Conservation (phyloP, 2,113 vertebrate genomes). For the Brienomyrus brachyistius region DNA sequence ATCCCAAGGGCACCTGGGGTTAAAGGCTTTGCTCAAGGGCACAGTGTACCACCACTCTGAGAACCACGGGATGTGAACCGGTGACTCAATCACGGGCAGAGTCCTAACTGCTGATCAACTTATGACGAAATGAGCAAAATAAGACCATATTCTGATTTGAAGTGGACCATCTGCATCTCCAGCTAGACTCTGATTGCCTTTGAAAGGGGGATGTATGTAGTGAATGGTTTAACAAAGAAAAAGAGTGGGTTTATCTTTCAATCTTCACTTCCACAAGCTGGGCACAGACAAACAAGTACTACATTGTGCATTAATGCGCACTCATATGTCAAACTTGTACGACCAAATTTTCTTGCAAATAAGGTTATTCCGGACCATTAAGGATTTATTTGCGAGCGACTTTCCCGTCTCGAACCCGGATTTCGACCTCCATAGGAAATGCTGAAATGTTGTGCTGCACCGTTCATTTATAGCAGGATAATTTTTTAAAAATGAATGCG, state of each 20-base stretch:
- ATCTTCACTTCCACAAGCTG: slow-evolving; percentile 17
- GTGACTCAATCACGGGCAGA: background rate
- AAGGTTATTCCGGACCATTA: slow-evolving; percentile 42
- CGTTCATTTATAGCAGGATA: background rate
- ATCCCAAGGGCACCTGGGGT: background rate
- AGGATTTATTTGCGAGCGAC: slow-evolving; percentile 24
- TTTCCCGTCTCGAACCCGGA: slow-evolving; percentile 1
- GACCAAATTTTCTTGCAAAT: slow-evolving; percentile 48
- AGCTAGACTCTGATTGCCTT: background rate
- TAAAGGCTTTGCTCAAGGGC: background rate
- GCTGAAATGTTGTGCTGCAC: background rate
- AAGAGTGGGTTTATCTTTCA: slow-evolving; percentile 25
- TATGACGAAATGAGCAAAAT: background rate
- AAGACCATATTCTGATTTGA: background rate
- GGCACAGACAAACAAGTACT: slow-evolving; percentile 34
- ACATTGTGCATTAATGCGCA: slow-evolving; percentile 38
- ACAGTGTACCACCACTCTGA: background rate
- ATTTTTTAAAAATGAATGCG: background rate
- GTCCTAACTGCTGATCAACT: background rate
- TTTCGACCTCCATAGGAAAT: slow-evolving; percentile 10
- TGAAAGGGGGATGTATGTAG: background rate
- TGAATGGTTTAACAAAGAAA: background rate
- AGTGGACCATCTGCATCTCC: background rate
- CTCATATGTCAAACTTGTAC: slow-evolving; percentile 47
- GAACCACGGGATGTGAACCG: background rate